Evolutionary conservation across 2,113 vertebrate genomes (phyloP).

Genomic region (Butorides virescens): DNA sequence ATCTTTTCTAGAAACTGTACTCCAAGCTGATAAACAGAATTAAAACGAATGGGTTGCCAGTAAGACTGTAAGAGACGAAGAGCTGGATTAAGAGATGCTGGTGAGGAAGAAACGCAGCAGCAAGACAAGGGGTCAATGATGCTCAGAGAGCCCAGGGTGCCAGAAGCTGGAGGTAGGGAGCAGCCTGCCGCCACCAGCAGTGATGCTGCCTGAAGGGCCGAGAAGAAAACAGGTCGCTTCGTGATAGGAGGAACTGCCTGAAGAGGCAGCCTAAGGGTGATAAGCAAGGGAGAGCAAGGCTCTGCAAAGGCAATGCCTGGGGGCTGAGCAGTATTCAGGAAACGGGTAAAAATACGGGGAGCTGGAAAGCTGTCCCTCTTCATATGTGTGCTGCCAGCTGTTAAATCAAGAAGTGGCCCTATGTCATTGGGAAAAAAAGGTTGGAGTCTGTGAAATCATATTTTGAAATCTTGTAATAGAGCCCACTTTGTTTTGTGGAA

Average conservation of each 20-base stretch:
- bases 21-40: background rate
- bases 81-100: background rate
- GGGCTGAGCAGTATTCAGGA: background rate
- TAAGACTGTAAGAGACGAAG: background rate
- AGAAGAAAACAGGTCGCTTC: background rate
- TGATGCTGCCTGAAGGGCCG: background rate
- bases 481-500: background rate
- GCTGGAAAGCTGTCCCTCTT: background rate
- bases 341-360: background rate
- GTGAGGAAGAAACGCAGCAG: background rate
- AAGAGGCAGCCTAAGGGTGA: background rate
- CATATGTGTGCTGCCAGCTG: background rate
- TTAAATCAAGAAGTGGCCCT: background rate
- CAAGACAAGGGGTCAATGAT: background rate
- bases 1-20: background rate
- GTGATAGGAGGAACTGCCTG: fast-evolving
- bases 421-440: background rate
- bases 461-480: background rate
- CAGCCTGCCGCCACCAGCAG: fast-evolving
- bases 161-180: background rate
- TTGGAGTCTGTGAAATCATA: background rate
- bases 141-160: background rate
- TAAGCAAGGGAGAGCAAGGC: background rate
- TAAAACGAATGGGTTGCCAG: background rate
- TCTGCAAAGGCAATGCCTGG: background rate